Evolutionary conservation across 2,888 invertebrate genomes (phyloP), one percentile per base, ranked within the genome.

Genomic region (Drosophila eohydei): DNA sequence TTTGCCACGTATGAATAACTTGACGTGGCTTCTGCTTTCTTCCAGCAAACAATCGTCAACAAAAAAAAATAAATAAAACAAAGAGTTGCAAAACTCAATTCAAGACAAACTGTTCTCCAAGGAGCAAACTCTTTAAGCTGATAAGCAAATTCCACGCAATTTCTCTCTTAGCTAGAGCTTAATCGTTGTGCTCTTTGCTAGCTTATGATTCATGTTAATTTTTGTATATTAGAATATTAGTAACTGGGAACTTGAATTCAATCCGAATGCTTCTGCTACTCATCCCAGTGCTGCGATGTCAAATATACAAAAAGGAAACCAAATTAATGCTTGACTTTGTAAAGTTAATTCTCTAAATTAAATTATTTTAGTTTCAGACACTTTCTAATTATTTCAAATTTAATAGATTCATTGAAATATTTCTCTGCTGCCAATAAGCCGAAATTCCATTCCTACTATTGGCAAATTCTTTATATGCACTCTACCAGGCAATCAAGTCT

Each of bases 1-100:
- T 64, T 77, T 77, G 70, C 63, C 66, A 71, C 80, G 67, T 80
- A 76, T 80, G 76, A 78, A 80, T 78, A 80, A 78, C 64, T 76
- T 78, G 71, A 78, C 57, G 70, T 70, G 60, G 43, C 56, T 44
- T 62, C 69, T 48, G 36, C 51, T 54, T 26, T 36, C 36, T 52
- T 11, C 43, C 38, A 12, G 32, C 32, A 34, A 46, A 28, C 46
- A 43, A 36, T 46, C 46, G n/a, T 4, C 11, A 2, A 44, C n/a
- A 26, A 16, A 12, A 52, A 26, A 34, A 12, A 12, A 3, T 4
- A 16, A 48, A 34, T 11, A 21, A 52, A 21, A 26, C 6, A 36
- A 57, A 34, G 11, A 28, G 11, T 46, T 44, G 7, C 28, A 7
- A 26, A 34, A 28, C 57, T 46, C 7, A 11, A 57, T 16, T 26